These are phyloP conservation scores for Escarpia spicata DNA, from an alignment of 2,888 invertebrate species.

Conservation along the genomic window DNA sequence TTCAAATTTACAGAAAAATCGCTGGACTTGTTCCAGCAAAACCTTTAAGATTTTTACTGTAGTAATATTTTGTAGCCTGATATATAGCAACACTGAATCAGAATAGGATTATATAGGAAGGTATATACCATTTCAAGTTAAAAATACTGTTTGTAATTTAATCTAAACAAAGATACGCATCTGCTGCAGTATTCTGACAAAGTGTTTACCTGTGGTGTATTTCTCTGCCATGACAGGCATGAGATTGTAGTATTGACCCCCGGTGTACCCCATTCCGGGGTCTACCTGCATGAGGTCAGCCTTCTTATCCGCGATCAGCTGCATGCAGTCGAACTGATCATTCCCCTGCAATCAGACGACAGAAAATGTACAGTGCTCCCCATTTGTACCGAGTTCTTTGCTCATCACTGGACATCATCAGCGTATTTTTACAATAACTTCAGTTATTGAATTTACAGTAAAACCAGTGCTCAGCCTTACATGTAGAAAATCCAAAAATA, in stretches of 20 bases:
- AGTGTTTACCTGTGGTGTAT: constrained; percentile 44
- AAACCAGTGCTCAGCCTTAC: not conserved
- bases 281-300: constrained; percentile 89
- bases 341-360: constrained; percentile 31
- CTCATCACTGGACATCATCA: too few species aligned
- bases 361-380: not conserved
- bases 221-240: constrained; percentile 77
- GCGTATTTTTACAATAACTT: too few species aligned
- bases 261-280: constrained; percentile 93
- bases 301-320: constrained; percentile 79
- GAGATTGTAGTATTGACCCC: constrained; percentile 90
- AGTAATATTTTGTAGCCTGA: too few species aligned
- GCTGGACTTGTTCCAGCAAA: too few species aligned
- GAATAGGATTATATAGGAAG: not conserved
- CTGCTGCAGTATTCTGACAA: not conserved
- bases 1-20: too few species aligned
- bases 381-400: not conserved
- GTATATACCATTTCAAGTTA: not conserved
- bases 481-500: not conserved
- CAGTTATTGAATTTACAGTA: too few species aligned
- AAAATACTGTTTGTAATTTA: not conserved
- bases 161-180: not conserved
- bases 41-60: too few species aligned
- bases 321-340: constrained; percentile 83
- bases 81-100: too few species aligned